A percentile compares a stretch with the other conserved stretches of the same genome.
Evolutionary conservation across 2,113 vertebrate species (phyloP).

Genomic region (Calidris pygmaea): DNA sequence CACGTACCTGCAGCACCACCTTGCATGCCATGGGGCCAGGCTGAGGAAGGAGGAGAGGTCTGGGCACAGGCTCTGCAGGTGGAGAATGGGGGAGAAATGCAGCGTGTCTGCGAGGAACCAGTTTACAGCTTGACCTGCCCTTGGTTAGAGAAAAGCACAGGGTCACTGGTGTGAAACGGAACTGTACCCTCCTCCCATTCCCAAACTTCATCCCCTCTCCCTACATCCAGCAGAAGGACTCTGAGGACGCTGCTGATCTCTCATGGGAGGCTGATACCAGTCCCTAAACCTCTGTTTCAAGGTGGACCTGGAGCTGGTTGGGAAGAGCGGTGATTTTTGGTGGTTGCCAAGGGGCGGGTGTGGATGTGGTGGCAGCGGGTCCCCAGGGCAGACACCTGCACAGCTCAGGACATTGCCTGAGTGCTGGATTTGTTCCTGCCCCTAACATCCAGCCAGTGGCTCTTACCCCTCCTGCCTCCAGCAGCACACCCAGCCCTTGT

Average conservation of each 20-base stretch:
- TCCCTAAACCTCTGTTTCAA: neutral
- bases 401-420: fast-evolving
- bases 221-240: fast-evolving
- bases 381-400: fast-evolving
- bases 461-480: neutral
- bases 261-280: neutral
- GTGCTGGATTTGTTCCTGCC: neutral
- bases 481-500: neutral
- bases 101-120: fast-evolving
- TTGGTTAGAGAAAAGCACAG: neutral
- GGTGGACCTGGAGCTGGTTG: neutral
- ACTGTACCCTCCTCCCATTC: neutral
- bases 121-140: neutral
- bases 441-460: neutral
- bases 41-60: neutral
- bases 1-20: no score
- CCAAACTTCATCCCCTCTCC: neutral
- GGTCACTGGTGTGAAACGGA: fast-evolving
- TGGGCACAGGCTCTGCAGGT: neutral
- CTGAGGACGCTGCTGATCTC: neutral
- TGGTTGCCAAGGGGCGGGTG: neutral
- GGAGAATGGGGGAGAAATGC: fast-evolving
- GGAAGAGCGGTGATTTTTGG: neutral
- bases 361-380: fast-evolving
- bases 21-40: fast-evolving